Percentiles rank a stretch among this genome's conserved stretches.
phyloP scores from a whole-genome alignment of 1,140 invertebrate genomes.

The Dysdera silvatica region DNA sequence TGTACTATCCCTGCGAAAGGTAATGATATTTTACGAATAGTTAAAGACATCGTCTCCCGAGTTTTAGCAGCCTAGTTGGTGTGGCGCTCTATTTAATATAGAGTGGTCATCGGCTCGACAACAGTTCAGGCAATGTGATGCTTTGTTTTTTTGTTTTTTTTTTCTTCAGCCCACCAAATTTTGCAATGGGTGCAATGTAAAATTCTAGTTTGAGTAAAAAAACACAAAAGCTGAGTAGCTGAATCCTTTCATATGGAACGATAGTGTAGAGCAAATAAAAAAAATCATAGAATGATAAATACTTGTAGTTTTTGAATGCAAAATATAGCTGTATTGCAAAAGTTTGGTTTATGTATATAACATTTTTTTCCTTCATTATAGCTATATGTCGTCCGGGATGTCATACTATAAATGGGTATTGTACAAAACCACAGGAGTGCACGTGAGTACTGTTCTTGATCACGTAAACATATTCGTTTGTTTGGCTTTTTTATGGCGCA shows the following conservation, averaged over 20 bases:
- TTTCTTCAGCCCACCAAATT: not conserved
- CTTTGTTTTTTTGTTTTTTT: not conserved
- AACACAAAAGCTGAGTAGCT: not conserved
- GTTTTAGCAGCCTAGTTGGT: too few relatives aligned
- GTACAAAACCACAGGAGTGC: constrained; percentile 78
- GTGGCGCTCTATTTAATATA: too few relatives aligned
- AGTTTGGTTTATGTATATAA: constrained; percentile 13
- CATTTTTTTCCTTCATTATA: not conserved
- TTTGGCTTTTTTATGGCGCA: too few relatives aligned
- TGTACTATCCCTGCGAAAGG: too few relatives aligned
- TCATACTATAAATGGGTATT: constrained; percentile 71
- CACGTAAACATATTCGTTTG: not conserved
- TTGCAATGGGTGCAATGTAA: not conserved
- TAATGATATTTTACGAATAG: too few relatives aligned
- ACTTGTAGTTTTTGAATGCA: not conserved
- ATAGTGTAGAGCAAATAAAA: not conserved
- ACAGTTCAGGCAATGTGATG: too few relatives aligned
- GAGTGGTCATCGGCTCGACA: too few relatives aligned
- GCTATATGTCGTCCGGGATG: constrained; percentile 77
- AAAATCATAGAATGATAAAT: not conserved
- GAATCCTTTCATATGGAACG: not conserved
- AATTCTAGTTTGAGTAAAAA: not conserved
- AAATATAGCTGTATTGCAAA: not conserved
- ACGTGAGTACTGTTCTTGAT: constrained; percentile 75
- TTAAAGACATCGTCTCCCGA: too few relatives aligned